A percentile compares a stretch with the other conserved stretches of the same genome.
These are phyloP conservation scores for Chironomus tentans DNA, from an alignment of 2,888 invertebrate genomes.

Conservation along the genomic window DNA sequence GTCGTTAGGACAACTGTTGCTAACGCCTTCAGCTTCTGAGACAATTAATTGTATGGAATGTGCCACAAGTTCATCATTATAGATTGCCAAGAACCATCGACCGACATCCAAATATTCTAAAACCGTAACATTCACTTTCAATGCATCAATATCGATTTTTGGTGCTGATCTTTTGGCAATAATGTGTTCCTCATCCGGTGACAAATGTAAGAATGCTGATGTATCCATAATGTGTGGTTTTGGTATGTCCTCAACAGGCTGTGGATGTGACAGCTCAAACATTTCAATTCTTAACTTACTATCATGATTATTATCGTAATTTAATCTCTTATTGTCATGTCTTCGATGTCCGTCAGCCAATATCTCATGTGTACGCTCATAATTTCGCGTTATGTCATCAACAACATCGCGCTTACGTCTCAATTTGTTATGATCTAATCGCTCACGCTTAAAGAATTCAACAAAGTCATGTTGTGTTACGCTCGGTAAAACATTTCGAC, in stretches of 20 bases:
- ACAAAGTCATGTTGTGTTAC: conserved; percentile 96
- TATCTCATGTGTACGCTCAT: conserved; percentile 33
- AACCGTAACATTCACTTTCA: conserved; percentile 75
- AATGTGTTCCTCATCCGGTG: conserved; percentile 33
- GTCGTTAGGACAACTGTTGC: conserved; percentile 85
- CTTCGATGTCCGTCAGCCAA: conserved; percentile 34
- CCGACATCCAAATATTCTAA: conserved; percentile 85
- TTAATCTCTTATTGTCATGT: conserved; percentile 38
- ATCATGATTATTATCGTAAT: conserved; percentile 1
- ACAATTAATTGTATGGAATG: conserved; percentile 78
- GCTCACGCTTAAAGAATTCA: conserved; percentile 82
- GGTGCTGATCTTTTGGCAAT: conserved; percentile 38
- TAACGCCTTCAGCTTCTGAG: conserved; percentile 81
- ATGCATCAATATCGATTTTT: conserved; percentile 53
- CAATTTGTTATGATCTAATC: conserved; percentile 66
- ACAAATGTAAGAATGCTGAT: conserved; percentile 30
- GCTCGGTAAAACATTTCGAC: conserved; percentile 90
- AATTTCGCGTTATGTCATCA: conserved; percentile 28
- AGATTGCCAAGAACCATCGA: conserved; percentile 87
- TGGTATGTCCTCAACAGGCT: not conserved
- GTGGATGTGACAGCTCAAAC: not conserved
- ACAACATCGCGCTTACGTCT: conserved; percentile 41
- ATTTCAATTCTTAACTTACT: not conserved
- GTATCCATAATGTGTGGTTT: not conserved
- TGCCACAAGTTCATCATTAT: conserved; percentile 84